Evolutionary conservation across 2,113 vertebrate genomes (phyloP), one percentile per base, ranked within the genome.

Genomic region (Engraulis encrasicolus): DNA sequence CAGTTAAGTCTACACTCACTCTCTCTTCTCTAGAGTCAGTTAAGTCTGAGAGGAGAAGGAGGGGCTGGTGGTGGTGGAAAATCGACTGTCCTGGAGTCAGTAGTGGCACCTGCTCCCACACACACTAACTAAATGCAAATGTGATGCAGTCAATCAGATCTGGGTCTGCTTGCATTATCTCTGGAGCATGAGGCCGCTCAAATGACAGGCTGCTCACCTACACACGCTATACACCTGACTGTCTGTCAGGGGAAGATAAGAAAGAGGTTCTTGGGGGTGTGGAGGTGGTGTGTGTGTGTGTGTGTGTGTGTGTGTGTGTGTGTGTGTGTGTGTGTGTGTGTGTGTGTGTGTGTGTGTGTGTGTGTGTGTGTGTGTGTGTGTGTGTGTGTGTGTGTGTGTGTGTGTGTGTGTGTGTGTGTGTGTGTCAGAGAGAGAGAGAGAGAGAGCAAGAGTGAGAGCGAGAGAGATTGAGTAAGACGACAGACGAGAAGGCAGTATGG

Each of bases 141-240:
- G 66, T 14, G 66, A 4, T 14, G 66, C 66, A 74, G 66, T 74
- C 66, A 34, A 74, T 74, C 66, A 74, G 66, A 74, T 74, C 3
- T 45, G 40, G 34, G 66, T 34, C 66, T 9, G 66, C 11, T 31
- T 4, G 66, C 66, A 74, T 74, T 74, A 74, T 74, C 66, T 34
- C 27, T 15, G 31, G 66, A 74, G 66, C 66, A 31, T 15, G 1
- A 31, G 27, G 1, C 0, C 5, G 66, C 66, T 74, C 66, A 74
- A 74, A 74, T 74, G 66, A 74, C 11, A 74, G 31, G 66, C 34
- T 0, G 1, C 34, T 79, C 0, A 1, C 34, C 78, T 74, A 91
- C 93, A 27, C 66, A 12, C 66, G 31, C 66, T 74, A 74, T 15
- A 74, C 66, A 14, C 31, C 66, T 74, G 66, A 34, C 66, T 74